phyloP scores from a whole-genome alignment of 2,797 vertebrate species.

The Carcharodon carcharias region DNA sequence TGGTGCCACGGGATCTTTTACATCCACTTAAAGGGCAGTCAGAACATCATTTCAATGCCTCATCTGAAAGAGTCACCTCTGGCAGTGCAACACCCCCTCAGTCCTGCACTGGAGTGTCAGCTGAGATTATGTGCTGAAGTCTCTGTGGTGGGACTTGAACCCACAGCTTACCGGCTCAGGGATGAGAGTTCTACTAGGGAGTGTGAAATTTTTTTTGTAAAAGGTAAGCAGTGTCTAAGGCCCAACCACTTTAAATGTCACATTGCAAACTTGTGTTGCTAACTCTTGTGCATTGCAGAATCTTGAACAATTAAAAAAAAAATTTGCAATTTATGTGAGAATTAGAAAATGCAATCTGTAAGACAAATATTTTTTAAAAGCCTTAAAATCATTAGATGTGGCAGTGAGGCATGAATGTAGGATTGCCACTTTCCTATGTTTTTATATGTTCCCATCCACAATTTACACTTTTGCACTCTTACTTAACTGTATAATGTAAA shows the following conservation, averaged over 20 bases:
- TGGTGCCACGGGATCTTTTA: background rate
- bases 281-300: background rate
- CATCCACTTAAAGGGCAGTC: background rate
- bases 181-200: background rate
- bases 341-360: background rate
- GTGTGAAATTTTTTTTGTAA: background rate
- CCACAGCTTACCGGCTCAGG: background rate
- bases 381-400: no score
- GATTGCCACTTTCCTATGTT: background rate
- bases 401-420: no score
- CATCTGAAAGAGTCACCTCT: background rate
- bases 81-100: background rate
- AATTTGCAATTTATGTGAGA: background rate
- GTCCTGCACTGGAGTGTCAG: background rate
- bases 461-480: background rate
- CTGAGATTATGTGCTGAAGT: background rate
- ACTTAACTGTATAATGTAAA: slow-evolving; percentile 16
- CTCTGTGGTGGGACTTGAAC: background rate
- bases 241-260: background rate
- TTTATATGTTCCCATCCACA: background rate
- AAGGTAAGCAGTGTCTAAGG: background rate
- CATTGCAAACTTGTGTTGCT: background rate
- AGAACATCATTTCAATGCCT: background rate
- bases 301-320: background rate
- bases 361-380: background rate